Evolutionary conservation across 2,113 vertebrate species (phyloP).

Genomic region (Pampusana beccarii): DNA sequence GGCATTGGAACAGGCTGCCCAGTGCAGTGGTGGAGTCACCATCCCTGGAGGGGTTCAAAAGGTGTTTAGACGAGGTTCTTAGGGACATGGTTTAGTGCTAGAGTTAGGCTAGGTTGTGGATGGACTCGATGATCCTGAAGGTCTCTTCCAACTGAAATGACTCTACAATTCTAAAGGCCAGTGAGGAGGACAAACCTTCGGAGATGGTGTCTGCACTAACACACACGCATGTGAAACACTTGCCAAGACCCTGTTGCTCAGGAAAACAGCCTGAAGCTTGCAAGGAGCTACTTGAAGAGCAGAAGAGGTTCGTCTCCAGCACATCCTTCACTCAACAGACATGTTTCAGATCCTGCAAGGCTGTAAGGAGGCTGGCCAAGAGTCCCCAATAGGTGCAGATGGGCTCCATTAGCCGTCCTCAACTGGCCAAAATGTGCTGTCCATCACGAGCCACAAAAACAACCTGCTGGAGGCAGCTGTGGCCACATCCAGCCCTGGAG

Average conservation of each 20-base stretch:
- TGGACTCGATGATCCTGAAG: no score
- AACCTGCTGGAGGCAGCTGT: not conserved
- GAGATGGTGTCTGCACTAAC: not conserved
- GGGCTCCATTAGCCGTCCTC: not conserved
- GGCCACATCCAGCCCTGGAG: not conserved
- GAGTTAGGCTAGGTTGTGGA: no score
- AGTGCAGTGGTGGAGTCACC: no score
- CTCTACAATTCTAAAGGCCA: no score
- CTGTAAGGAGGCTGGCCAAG: not conserved
- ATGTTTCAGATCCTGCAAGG: not conserved
- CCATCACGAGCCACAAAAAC: not conserved
- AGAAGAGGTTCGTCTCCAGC: not conserved
- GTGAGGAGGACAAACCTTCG: no score
- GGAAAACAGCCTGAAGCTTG: not conserved
- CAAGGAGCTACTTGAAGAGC: not conserved
- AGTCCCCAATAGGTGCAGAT: not conserved
- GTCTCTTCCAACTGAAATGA: no score
- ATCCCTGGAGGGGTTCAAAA: no score
- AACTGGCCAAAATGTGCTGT: not conserved
- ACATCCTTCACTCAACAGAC: not conserved
- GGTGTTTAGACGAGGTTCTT: no score
- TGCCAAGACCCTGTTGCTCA: not conserved
- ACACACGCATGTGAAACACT: accelerated
- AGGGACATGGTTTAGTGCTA: no score
- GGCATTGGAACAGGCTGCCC: no score